Evolutionary conservation across 1,140 invertebrate genomes (phyloP), one percentile per base, ranked within the genome.

Genomic region (Cydia fagiglandana): DNA sequence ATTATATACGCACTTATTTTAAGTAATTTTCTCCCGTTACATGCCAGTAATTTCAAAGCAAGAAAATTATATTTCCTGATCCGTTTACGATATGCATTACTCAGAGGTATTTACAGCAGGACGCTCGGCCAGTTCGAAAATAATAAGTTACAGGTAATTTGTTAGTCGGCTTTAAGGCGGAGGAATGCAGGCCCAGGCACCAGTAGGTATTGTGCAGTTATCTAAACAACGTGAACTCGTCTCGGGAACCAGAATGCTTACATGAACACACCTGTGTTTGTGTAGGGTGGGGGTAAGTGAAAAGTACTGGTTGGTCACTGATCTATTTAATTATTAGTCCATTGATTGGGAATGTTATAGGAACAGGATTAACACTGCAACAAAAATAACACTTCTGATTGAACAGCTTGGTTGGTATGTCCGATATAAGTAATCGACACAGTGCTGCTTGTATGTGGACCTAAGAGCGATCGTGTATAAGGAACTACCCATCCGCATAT

Each of bases 81-180:
- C 6, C 50, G 50, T 53, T 53, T n/a, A 53, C 50, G 50, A 17
- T 17, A 53, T 53, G n/a, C 50, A 53, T 53, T 53, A 53, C n/a
- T 53, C 50, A 17, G 15, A 47, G 12, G 45, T 53, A n/a, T 53
- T 53, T 53, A 53, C n/a, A 53, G 50, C 50, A n/a, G n/a, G 47
- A 15, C 13, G 47, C 47, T 50, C 47, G 47, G n/a, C 50, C 50
- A 53, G n/a, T 53, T 53, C 50, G 50, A 53, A 53, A 53, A 53
- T 84, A 79, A 84, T 84, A 86, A 83, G 80, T 83, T 86, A 86
- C 84, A 77, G 84, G 83, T 85, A 88, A 86, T 86, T 86, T 84
- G 56, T 61, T 61, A 77, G 75, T 84, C 81, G 79, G 82, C 82
- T 79, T 78, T 78, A 81, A 82, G 83, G 79, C 73, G 76, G 78